A percentile compares a stretch with the other conserved stretches of the same genome.
These are phyloP conservation scores for Sparidentex hasta DNA, from an alignment of 2,797 vertebrate species.

Conservation along the genomic window DNA sequence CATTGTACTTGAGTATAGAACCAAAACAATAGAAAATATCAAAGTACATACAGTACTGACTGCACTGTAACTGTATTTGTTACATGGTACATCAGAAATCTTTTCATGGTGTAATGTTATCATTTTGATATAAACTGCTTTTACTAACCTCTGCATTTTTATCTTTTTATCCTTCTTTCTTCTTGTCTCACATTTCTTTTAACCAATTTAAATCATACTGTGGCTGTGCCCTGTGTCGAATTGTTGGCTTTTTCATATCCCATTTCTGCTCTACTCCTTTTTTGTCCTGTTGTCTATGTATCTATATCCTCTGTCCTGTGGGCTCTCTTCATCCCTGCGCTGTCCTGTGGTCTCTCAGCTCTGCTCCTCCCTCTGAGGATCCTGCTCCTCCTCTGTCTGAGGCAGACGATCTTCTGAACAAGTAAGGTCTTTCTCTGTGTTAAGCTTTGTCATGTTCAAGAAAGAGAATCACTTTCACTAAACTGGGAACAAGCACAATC, in stretches of 20 bases:
- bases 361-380: conserved; percentile 90
- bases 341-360: conserved; percentile 81
- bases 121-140: conserved; percentile 53
- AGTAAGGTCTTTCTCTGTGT: conserved; percentile 86
- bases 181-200: conserved; percentile 39
- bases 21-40: conserved; percentile 9
- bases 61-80: conserved; percentile 1
- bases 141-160: conserved; percentile 80
- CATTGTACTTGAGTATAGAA: background rate
- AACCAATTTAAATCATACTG: conserved; percentile 32
- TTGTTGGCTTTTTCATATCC: conserved; percentile 28
- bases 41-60: background rate
- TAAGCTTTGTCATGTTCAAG: conserved; percentile 19
- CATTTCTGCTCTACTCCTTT: conserved; percentile 28
- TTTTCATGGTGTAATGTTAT: conserved; percentile 44
- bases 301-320: conserved; percentile 25
- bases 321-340: conserved; percentile 53
- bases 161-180: conserved; percentile 44
- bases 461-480: background rate
- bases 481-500: background rate
- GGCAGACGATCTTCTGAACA: conserved; percentile 95
- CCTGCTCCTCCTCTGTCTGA: conserved; percentile 92
- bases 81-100: conserved; percentile 14
- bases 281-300: conserved; percentile 2
- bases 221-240: conserved; percentile 22